Evolutionary conservation across 2,888 invertebrate genomes (phyloP).

Genomic region (Ecdyonurus torrentis): DNA sequence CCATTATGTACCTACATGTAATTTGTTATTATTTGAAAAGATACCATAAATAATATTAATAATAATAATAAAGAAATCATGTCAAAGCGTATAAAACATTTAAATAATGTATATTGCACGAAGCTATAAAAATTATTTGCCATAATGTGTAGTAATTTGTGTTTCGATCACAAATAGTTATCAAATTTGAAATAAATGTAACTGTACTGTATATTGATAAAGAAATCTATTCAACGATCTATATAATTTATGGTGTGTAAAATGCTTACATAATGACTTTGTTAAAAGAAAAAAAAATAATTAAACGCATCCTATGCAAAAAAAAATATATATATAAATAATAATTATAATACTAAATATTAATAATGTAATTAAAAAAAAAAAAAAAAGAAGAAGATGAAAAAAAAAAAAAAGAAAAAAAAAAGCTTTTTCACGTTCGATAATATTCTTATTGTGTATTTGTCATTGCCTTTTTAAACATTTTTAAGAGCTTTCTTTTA

Average conservation of each 20-base stretch:
- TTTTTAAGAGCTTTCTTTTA: not conserved
- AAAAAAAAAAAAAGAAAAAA: not conserved
- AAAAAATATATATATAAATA: not conserved
- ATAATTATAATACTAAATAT: not conserved
- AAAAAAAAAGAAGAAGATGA: not conserved
- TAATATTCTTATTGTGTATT: not conserved
- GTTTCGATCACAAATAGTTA: too few species aligned
- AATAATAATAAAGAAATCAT: too few species aligned
- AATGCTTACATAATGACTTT: not conserved
- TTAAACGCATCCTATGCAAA: not conserved
- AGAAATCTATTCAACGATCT: not conserved
- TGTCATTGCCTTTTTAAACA: not conserved
- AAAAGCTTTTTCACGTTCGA: conserved; percentile 1
- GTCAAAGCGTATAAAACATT: too few species aligned
- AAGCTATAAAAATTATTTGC: too few species aligned
- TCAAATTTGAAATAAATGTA: not conserved
- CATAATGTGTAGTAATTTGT: too few species aligned
- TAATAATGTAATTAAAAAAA: not conserved
- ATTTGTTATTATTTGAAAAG: too few species aligned
- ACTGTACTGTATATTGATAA: not conserved
- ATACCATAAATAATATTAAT: too few species aligned
- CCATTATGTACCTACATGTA: too few species aligned
- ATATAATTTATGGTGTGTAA: not conserved
- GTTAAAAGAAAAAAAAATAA: not conserved
- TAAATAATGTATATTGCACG: too few species aligned